Percentiles rank a stretch among this genome's conserved stretches.
phyloP scores from a whole-genome alignment of 2,113 vertebrate genomes.

The Sus scrofa region DNA sequence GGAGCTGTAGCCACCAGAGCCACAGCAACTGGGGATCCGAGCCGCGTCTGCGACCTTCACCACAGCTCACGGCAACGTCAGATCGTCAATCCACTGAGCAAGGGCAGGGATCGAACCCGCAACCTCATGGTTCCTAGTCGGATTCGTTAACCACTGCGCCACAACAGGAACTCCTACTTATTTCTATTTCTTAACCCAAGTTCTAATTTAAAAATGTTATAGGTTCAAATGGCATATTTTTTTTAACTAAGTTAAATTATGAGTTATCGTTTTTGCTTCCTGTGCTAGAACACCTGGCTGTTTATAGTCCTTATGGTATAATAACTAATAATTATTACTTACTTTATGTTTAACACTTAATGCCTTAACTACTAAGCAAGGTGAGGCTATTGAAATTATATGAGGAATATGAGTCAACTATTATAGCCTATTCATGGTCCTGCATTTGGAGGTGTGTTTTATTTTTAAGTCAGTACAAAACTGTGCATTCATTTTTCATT shows the following conservation, averaged over 20 bases:
- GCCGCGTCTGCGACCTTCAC: no score
- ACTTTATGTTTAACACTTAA: slow-evolving; percentile 60
- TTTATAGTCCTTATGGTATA: slow-evolving; percentile 68
- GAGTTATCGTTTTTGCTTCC: slow-evolving; percentile 43
- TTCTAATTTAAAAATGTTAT: slow-evolving; percentile 54
- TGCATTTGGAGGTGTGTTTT: slow-evolving; percentile 64
- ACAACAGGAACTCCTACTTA: background rate
- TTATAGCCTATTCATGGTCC: slow-evolving; percentile 57
- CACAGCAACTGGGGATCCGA: no score
- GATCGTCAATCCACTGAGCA: no score
- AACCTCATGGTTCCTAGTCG: no score
- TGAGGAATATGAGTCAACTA: slow-evolving; percentile 65
- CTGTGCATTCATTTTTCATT: slow-evolving; percentile 70
- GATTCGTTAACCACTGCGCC: no score
- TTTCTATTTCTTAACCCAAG: background rate
- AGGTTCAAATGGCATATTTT: slow-evolving; percentile 49
- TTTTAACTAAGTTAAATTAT: slow-evolving; percentile 19
- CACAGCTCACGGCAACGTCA: no score
- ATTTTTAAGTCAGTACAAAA: slow-evolving; percentile 61
- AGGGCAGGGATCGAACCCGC: no score
- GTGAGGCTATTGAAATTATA: slow-evolving; percentile 67
- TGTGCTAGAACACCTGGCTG: slow-evolving; percentile 56
- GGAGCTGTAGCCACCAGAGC: no score
- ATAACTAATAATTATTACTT: slow-evolving; percentile 55
- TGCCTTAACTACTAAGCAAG: slow-evolving; percentile 70